Percentiles rank a stretch among this genome's conserved stretches.
Evolutionary conservation across 35 echinoderm and acorn worm species (phyloP).

Genomic region (Heliocidaris erythrogramma): DNA sequence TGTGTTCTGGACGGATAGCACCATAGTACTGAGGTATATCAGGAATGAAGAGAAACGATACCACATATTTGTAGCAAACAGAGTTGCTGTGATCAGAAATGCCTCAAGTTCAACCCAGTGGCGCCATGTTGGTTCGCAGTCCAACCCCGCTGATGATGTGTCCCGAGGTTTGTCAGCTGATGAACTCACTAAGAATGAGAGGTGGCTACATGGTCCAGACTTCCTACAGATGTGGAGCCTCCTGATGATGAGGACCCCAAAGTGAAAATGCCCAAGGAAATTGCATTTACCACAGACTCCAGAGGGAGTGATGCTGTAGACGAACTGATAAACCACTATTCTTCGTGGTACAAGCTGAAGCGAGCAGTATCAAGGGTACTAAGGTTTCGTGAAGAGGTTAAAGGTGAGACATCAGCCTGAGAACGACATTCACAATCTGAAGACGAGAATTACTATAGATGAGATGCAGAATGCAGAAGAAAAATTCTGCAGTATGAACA

Average conservation of each 20-base stretch:
- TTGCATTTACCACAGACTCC: no score
- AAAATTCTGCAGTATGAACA: constrained; percentile 51
- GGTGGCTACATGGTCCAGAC: no score
- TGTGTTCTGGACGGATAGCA: not conserved
- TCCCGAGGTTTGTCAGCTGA: not conserved
- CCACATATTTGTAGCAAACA: not conserved
- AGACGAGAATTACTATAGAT: constrained; percentile 10
- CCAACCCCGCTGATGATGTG: not conserved
- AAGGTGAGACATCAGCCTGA: no score
- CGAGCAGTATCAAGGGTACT: not conserved
- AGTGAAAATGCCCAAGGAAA: no score
- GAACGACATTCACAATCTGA: not conserved
- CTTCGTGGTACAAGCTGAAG: not conserved
- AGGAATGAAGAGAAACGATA: not conserved
- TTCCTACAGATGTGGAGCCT: no score
- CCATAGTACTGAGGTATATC: not conserved
- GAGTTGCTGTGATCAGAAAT: not conserved
- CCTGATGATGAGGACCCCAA: no score
- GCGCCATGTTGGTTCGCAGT: not conserved
- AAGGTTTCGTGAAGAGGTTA: not conserved
- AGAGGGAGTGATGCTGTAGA: no score
- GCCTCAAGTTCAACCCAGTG: not conserved
- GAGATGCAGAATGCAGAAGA: constrained; percentile 46
- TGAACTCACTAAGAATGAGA: not conserved
- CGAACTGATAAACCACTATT: not conserved